Evolutionary conservation across 2,888 invertebrate genomes (phyloP).

Genomic region (Euplagia quadripunctaria): DNA sequence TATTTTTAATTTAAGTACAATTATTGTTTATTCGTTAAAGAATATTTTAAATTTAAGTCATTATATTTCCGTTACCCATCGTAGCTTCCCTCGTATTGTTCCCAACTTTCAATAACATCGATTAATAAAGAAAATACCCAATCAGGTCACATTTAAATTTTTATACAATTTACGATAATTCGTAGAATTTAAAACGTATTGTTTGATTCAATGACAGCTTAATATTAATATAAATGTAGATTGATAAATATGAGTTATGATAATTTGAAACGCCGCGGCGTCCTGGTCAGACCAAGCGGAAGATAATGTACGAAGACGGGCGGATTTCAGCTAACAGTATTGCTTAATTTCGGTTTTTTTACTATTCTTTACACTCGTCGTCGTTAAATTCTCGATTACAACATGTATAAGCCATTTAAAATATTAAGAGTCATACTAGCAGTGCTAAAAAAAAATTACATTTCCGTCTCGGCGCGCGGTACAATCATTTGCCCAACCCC

Average conservation of each 20-base stretch:
- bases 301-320: too few species aligned
- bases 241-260: not conserved
- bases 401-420: too few species aligned
- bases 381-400: too few species aligned
- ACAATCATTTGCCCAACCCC: too few species aligned
- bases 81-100: constrained; percentile 52
- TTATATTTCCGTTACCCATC: constrained; percentile 22
- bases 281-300: too few species aligned
- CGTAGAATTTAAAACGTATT: constrained; percentile 20
- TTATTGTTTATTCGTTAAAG: constrained; percentile 19
- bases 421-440: too few species aligned
- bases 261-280: not conserved
- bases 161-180: constrained; percentile 35
- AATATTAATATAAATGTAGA: not conserved
- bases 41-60: constrained; percentile 13
- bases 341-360: too few species aligned
- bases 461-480: too few species aligned
- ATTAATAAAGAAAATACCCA: constrained; percentile 50
- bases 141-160: constrained; percentile 42
- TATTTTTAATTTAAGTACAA: constrained; percentile 1
- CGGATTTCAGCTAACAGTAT: too few species aligned
- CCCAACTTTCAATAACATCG: constrained; percentile 57
- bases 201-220: constrained; percentile 18
- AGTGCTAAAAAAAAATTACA: too few species aligned
- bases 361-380: too few species aligned